Evolutionary conservation across 2,113 vertebrate genomes (phyloP), one percentile per base, ranked within the genome.

Genomic region (Mastomys coucha): DNA sequence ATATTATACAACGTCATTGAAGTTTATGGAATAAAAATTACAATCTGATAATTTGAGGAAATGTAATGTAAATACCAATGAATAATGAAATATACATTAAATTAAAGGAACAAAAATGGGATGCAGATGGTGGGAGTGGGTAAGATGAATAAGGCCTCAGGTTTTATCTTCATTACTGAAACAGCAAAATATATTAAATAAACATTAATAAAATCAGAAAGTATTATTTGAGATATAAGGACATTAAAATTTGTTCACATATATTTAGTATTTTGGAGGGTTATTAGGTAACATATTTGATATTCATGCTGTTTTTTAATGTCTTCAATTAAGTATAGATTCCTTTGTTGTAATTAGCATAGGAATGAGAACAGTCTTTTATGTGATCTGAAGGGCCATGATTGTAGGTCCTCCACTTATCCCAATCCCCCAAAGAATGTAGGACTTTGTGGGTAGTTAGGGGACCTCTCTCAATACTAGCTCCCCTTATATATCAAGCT

Each of bases 61-160:
- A 7, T 10, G 4, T 36, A 36, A 65, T 26, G 9, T 10, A 65
- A 65, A 65, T 8, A 65, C 9, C 31, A 80, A 53, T 53, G 28
- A 19, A 53, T 80, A 53, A 5, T 80, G 31, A 36, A 80, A 16
- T 33, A 53, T 2, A 45, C 45, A 45, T 45, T 45, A 45, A 45
- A 45, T 53, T 36, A 80, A 14, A 36, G 31, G 45, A 78, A 51
- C 3, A 31, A 51, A 51, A 36, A 2, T 22, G 4, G 7, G 4
- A 4, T 36, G 3, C 3, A 51, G 3, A 77, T 2, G 8, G 31
- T 51, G 8, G 7, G 14, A 14, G 49, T n/a, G 8, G 9, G 0
- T 53, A 56, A 53, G 17, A 80, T 17, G 9, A 19, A 80, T 9
- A 80, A 36, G 4, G 17, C 0, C 3, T 33, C 16, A 80, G 4